Evolutionary conservation across 2,797 vertebrate genomes (phyloP).

Genomic region (Anomalospiza imberbis): DNA sequence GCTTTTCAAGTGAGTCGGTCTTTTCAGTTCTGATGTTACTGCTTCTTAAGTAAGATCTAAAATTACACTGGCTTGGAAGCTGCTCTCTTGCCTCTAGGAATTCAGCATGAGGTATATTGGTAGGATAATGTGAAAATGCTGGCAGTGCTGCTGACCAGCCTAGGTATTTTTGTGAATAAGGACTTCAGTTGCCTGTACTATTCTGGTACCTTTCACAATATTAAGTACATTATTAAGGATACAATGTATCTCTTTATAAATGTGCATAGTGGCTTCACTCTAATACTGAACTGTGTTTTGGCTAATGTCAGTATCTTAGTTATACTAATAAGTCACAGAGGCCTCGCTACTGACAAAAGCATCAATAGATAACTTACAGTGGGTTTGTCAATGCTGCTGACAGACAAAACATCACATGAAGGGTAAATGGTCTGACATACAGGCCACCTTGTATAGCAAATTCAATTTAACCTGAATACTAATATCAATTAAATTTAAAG

Average conservation of each 20-base stretch:
- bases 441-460: neutral
- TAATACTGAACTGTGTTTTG: neutral
- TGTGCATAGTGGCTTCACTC: neutral
- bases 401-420: neutral
- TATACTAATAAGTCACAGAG: neutral
- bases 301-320: neutral
- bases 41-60: neutral
- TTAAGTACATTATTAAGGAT: neutral
- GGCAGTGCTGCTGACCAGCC: neutral
- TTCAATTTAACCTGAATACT: neutral
- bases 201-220: neutral
- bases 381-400: conserved; percentile 2
- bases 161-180: neutral
- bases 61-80: neutral
- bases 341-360: neutral
- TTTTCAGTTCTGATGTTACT: neutral
- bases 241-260: neutral
- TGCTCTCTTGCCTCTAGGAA: neutral
- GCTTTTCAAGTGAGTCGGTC: neutral
- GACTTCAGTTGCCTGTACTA: neutral
- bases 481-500: neutral
- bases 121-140: neutral
- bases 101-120: neutral
- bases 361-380: neutral
- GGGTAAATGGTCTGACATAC: neutral